A percentile compares a stretch with the other conserved stretches of the same genome.
phyloP scores from a whole-genome alignment of 1,140 invertebrate genomes.

The Armadillidium nasatum region DNA sequence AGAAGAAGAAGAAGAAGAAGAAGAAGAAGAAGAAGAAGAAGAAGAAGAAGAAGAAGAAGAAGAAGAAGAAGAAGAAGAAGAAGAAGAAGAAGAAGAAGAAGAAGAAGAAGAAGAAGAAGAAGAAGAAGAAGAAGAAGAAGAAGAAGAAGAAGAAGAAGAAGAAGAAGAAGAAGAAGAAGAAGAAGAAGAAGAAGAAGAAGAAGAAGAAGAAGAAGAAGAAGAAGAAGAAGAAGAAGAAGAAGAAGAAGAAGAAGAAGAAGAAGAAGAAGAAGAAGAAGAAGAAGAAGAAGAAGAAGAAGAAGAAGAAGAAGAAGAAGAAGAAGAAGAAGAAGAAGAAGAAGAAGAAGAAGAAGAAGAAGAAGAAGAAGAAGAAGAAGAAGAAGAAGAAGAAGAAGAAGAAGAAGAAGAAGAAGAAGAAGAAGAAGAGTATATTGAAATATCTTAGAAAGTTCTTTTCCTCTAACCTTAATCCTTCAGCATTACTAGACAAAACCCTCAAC shows the following conservation, averaged over 20 bases:
- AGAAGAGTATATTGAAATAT: no score
- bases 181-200: neutral
- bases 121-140: neutral
- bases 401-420: neutral
- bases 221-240: neutral
- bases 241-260: no score
- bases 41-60: constrained; percentile 1
- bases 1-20: neutral
- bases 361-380: constrained; percentile 7
- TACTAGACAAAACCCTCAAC: no score
- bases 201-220: no score
- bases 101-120: neutral
- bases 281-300: no score
- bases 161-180: neutral
- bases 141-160: neutral
- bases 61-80: neutral
- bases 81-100: neutral
- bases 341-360: neutral
- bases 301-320: no score
- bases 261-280: no score
- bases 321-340: neutral
- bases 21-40: neutral
- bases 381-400: constrained; percentile 4
- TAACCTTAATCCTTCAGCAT: no score
- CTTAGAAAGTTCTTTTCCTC: no score